phyloP scores from a whole-genome alignment of 2,797 vertebrate species.

The Remorina albescens region DNA sequence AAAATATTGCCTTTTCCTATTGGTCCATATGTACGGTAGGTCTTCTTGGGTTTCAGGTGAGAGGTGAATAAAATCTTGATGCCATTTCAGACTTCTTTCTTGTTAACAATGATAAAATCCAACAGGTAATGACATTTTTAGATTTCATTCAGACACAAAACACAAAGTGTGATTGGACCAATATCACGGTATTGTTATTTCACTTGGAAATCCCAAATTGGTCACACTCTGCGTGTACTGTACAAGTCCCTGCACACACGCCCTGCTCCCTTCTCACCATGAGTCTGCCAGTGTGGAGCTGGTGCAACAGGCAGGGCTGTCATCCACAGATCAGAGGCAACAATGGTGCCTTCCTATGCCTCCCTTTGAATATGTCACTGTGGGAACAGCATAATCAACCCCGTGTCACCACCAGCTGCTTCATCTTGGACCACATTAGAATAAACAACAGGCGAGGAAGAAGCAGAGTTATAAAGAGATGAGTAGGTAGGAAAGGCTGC shows the following conservation, averaged over 20 bases:
- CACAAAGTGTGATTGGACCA: not conserved
- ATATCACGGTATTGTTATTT: not conserved
- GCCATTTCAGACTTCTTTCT: not conserved
- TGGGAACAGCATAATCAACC: slow-evolving; percentile 85
- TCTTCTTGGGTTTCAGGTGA: not conserved
- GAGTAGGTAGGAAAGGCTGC: slow-evolving; percentile 67
- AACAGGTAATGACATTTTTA: not conserved
- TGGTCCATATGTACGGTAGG: not conserved
- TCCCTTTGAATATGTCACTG: slow-evolving; percentile 82
- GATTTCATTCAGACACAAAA: slow-evolving; percentile 1
- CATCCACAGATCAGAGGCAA: slow-evolving; percentile 84
- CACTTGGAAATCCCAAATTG: not conserved
- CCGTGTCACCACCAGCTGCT: slow-evolving; percentile 87
- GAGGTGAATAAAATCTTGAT: not conserved
- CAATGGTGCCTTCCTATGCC: slow-evolving; percentile 73
- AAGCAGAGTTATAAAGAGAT: slow-evolving; percentile 68
- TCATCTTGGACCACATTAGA: slow-evolving; percentile 77
- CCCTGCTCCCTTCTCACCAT: slow-evolving; percentile 65
- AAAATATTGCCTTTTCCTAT: not conserved
- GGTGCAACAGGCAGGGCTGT: slow-evolving; percentile 85
- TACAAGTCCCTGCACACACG: slow-evolving; percentile 30
- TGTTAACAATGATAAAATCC: not conserved
- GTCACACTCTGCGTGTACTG: slow-evolving; percentile 24
- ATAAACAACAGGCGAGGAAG: slow-evolving; percentile 76
- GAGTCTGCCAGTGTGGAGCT: slow-evolving; percentile 70